A percentile compares a stretch with the other conserved stretches of the same genome.
Evolutionary conservation across 2,797 vertebrate genomes (phyloP).

Genomic region (Crocidura indochinensis): DNA sequence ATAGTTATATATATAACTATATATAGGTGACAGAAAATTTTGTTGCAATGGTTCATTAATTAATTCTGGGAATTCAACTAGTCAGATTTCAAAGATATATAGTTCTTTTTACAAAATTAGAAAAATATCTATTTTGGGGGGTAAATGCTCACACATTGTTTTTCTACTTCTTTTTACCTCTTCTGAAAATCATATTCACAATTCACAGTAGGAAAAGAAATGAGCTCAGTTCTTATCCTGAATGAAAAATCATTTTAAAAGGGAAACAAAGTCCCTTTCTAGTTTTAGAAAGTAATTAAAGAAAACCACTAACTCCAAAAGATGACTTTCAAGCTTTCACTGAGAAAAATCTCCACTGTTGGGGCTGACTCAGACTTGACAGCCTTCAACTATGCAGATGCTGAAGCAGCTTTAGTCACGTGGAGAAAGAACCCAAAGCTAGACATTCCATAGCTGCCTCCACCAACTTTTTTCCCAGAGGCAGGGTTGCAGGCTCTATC

Average conservation of each 20-base stretch:
- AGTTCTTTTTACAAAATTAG: slow-evolving; percentile 45
- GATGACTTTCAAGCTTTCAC: slow-evolving; percentile 40
- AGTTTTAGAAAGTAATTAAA: slow-evolving; percentile 59
- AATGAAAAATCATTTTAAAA: slow-evolving; percentile 5
- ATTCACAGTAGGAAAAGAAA: slow-evolving; percentile 44
- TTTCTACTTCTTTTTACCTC: neutral
- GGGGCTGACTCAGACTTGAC: slow-evolving; percentile 17
- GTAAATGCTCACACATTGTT: neutral
- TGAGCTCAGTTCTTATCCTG: slow-evolving; percentile 8
- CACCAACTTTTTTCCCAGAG: slow-evolving; percentile 65
- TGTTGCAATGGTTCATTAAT: slow-evolving; percentile 53
- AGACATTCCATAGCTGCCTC: slow-evolving; percentile 76
- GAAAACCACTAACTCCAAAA: slow-evolving; percentile 43
- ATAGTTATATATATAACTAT: neutral
- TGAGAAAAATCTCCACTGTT: slow-evolving; percentile 56
- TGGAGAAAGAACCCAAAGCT: slow-evolving; percentile 52
- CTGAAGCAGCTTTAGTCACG: neutral
- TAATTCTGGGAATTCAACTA: slow-evolving; percentile 65
- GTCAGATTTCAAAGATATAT: slow-evolving; percentile 42
- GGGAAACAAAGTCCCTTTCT: slow-evolving; percentile 51
- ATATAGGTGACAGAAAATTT: slow-evolving; percentile 67
- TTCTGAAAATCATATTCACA: slow-evolving; percentile 37
- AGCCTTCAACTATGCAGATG: slow-evolving; percentile 60
- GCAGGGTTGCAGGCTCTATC: slow-evolving; percentile 52
- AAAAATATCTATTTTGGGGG: slow-evolving; percentile 34